These are phyloP conservation scores for Brachionus sp. DNA, from an alignment of 1,140 invertebrate species.

Conservation along the genomic window DNA sequence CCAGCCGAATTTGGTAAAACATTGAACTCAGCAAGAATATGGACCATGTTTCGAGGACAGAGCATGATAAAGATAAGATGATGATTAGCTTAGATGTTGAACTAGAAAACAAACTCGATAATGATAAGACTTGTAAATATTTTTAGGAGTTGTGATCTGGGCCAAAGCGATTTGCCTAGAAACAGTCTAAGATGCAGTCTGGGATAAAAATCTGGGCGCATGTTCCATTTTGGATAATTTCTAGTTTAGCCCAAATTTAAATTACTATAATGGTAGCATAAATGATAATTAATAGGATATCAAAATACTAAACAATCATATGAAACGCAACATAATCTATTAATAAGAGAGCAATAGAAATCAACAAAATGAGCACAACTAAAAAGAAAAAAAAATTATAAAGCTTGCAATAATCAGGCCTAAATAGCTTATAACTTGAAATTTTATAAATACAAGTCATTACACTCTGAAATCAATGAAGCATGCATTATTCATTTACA, in stretches of 20 bases:
- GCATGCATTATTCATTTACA: slow-evolving; percentile 27
- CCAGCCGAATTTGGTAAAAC: background rate
- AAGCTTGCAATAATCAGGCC: background rate
- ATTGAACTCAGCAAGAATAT: background rate
- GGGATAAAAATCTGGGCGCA: background rate
- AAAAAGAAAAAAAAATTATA: background rate
- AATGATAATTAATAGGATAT: background rate
- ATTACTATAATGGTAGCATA: background rate
- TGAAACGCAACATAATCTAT: background rate
- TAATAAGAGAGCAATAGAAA: background rate
- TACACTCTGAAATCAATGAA: slow-evolving; percentile 37
- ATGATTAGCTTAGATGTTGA: background rate
- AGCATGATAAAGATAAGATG: background rate
- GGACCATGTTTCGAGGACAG: background rate
- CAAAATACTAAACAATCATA: background rate
- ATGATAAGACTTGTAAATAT: background rate
- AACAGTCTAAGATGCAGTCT: background rate
- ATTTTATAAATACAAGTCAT: background rate
- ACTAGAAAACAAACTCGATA: background rate
- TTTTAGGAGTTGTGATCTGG: background rate
- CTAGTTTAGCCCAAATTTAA: background rate
- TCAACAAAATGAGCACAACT: background rate
- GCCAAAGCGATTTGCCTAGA: background rate
- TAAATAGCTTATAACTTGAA: slow-evolving; percentile 36
- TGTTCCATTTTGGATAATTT: background rate